Base-by-base conservation (phyloP, 2,888 invertebrate species). In the Erebia aethiops region DNA sequence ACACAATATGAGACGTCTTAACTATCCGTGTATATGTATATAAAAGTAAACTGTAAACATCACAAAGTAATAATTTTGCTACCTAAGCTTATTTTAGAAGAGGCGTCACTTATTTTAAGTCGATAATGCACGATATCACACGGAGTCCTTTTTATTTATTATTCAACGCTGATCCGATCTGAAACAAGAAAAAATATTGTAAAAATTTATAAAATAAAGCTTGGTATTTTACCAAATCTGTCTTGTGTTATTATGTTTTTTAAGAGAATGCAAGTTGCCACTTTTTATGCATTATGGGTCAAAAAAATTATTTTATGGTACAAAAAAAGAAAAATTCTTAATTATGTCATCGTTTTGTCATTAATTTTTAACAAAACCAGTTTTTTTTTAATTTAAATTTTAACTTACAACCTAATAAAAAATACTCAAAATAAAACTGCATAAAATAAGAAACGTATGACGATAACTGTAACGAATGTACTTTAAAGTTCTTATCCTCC, bases 41-140 rank as follows among this genome's bases (percentile, higher is more conserved):
- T 64, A 79, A 77, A 77, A 75, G 73, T 78, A 79, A 77, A 78
- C 73, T 64, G 81, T 89, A 87, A 85, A 87, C 89, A 92, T 92
- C 91, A 92, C 91, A 91, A 84, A 87, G 84, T 87, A 83, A 80
- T 72, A 72, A 74, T 74, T 92, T 91, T 83, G 85, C 91, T 92
- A 92, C 84, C 89, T 92, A 90, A 82, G 81, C 87, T 84, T 85
- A 86, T 75, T 82, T 76, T 75, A 82, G 74, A 77, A 78, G 81
- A 82, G 83, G 82, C 82, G 81, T 82, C 87, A 85, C 84, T 81
- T 78, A 80, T 75, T 76, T 76, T 81, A 73, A 77, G 76, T 79
- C 79, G 35, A 35, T 87, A 88, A 87, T 90, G 85, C 87, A 88
- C 87, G 82, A 75, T 88, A 89, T 91, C 90, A 91, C 90, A 87